Evolutionary conservation across 2,888 invertebrate genomes (phyloP), one percentile per base, ranked within the genome.

Genomic region (Trisateles emortualis): DNA sequence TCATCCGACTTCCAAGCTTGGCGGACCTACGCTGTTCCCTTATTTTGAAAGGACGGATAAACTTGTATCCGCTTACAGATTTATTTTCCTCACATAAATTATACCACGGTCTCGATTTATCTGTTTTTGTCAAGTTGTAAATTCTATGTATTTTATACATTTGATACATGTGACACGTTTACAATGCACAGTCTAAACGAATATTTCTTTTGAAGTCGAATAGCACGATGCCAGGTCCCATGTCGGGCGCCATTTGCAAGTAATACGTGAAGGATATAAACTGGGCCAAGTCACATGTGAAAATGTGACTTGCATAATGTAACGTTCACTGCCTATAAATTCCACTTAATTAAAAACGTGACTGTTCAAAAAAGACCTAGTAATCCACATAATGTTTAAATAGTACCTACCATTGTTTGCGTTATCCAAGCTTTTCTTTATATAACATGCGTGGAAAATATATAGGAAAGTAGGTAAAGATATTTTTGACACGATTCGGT

Each of bases 341-440:
- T 78, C 69, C 72, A 72, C 76, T 83, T 86, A 86, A 86, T 86
- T 86, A 86, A 86, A 86, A 86, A 84, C 86, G 86, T 86, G 86
- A 85, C 84, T 81, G 68, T 67, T 75, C 81, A 72, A 70, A 79
- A 70, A 78, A 52, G 48, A 39, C 48, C 44, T 40, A 55, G 49
- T 67, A 62, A 68, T 63, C 64, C 59, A 64, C 66, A 64, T 64
- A 61, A 48, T 43, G 32, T 59, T 63, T 52, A 52, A 67, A 59
- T 59, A 49, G 22, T 13, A 52, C 50, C 30, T 13, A 52, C 50
- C 30, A 39, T 47, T 57, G 53, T 68, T 59, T 51, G 51, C 42
- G 24, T 59, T 52, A 36, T 35, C 52, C 43, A 40, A 43, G 42
- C 35, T 46, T 55, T 60, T 30, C 47, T 53, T 65, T 61, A 38